These are phyloP conservation scores for Arremon brunneinucha DNA, from an alignment of 2,797 vertebrate genomes.

Conservation along the genomic window DNA sequence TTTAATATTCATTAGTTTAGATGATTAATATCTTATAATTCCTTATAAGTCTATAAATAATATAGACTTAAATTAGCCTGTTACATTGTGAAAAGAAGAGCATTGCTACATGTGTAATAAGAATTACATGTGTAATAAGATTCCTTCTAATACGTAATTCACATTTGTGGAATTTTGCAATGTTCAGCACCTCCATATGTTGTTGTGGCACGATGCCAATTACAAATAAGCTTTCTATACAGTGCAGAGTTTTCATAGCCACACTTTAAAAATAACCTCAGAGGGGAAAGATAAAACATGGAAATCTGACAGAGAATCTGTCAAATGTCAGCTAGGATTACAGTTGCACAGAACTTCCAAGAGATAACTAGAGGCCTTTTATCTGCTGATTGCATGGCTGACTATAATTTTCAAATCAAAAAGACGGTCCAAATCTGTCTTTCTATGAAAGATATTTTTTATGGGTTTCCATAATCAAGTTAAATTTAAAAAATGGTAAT, in stretches of 20 bases:
- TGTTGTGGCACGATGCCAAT: background rate
- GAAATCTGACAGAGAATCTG: slow-evolving; percentile 24
- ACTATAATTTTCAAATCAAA: slow-evolving; percentile 14
- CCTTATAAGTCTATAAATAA: background rate
- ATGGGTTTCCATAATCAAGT: background rate
- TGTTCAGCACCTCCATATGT: background rate
- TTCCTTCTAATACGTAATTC: background rate
- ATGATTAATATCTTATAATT: background rate
- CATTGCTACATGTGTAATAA: background rate
- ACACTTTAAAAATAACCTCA: slow-evolving; percentile 32
- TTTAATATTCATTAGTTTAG: background rate
- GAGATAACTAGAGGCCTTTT: slow-evolving; percentile 5
- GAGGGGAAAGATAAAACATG: slow-evolving; percentile 22
- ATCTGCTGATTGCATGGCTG: slow-evolving; percentile 2
- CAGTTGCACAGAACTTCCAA: background rate
- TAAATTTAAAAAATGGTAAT: background rate
- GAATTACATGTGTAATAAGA: background rate
- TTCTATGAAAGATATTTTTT: background rate
- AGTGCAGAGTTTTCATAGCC: background rate
- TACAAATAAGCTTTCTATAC: slow-evolving; percentile 1
- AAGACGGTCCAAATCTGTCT: background rate
- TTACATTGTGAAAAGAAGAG: background rate
- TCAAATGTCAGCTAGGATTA: slow-evolving; percentile 27
- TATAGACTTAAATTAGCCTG: background rate
- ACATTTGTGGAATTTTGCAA: background rate